Conservation (phyloP, 2,797 vertebrate genomes). For the Margarornis squamiger region DNA sequence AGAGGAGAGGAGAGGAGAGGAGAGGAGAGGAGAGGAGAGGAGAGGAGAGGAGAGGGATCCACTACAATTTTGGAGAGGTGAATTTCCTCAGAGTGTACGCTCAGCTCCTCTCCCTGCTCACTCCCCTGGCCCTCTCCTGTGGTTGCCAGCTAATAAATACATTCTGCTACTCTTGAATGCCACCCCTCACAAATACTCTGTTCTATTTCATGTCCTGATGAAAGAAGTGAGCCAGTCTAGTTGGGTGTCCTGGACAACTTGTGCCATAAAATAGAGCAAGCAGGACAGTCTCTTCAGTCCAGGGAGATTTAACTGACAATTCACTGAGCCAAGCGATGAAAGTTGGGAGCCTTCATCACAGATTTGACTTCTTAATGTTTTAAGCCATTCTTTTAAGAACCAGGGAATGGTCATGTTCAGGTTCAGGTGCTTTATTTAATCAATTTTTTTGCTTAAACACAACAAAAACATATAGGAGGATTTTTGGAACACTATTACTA, state of each 20-base stretch:
- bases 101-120: neutral
- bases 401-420: neutral
- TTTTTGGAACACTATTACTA: neutral
- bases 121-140: neutral
- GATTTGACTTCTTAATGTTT: neutral
- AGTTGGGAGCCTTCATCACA: neutral
- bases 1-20: no score
- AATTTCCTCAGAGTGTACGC: neutral
- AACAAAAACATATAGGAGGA: neutral
- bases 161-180: neutral
- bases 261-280: neutral
- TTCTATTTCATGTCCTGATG: neutral
- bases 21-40: neutral
- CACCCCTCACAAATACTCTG: neutral
- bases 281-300: neutral
- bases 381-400: neutral
- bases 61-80: rapidly evolving
- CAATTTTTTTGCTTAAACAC: neutral
- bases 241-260: neutral
- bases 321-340: neutral
- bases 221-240: neutral
- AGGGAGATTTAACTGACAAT: neutral
- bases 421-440: neutral
- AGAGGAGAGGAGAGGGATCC: neutral
- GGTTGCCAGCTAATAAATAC: neutral